These are phyloP conservation scores for Callorhinus ursinus DNA, from an alignment of 2,113 vertebrate species.

Conservation along the genomic window DNA sequence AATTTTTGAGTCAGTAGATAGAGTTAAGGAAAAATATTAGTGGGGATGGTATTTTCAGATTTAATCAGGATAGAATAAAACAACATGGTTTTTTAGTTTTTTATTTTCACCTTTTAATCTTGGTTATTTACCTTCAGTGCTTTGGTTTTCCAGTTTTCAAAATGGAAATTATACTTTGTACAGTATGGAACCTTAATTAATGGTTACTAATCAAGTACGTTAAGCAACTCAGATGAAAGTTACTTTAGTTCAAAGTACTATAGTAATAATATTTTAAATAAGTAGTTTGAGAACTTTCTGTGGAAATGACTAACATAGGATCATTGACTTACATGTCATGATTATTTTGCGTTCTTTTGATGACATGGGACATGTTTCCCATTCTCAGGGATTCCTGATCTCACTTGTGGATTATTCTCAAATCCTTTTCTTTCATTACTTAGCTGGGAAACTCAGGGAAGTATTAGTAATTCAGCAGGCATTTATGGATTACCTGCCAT, in stretches of 20 bases:
- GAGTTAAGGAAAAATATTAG: neutral
- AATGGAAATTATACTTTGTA: constrained; percentile 55
- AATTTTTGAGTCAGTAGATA: constrained; percentile 25
- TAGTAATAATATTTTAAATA: constrained; percentile 38
- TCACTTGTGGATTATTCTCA: neutral
- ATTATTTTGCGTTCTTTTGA: neutral
- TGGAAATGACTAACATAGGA: neutral
- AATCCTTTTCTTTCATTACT: neutral
- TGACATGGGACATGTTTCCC: neutral
- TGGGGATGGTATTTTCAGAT: neutral
- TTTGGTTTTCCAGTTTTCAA: constrained; percentile 52
- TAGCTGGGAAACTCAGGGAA: neutral
- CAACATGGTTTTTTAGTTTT: constrained; percentile 6
- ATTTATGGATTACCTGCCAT: neutral
- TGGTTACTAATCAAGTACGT: neutral
- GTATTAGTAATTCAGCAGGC: neutral
- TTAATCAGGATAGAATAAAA: neutral
- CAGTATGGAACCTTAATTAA: constrained; percentile 19
- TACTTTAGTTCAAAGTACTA: constrained; percentile 11
- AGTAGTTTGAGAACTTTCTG: constrained; percentile 34
- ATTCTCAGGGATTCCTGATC: neutral
- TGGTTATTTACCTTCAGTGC: neutral
- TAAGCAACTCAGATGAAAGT: constrained; percentile 46
- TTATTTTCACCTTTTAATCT: neutral
- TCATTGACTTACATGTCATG: neutral